Conservation (phyloP, 2,888 invertebrate genomes). For the Oasisia sp. region DNA sequence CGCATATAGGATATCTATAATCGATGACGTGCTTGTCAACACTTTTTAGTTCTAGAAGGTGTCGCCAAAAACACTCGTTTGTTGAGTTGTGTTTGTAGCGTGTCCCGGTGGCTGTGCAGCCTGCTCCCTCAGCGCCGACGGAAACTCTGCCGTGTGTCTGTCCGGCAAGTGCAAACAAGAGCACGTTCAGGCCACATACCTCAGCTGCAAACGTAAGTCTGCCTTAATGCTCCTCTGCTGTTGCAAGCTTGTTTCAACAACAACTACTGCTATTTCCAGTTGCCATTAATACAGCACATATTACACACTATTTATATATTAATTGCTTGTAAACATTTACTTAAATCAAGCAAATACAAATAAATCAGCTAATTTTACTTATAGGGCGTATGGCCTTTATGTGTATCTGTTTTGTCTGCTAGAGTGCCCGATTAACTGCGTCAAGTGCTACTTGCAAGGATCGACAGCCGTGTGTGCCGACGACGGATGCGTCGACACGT, state of each 20-base stretch:
- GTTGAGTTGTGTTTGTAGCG: conserved; percentile 20
- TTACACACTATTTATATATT: too few relatives aligned
- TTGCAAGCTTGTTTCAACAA: background rate
- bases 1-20: too few relatives aligned
- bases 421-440: conserved; percentile 14
- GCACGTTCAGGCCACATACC: conserved; percentile 26
- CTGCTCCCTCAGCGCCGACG: conserved; percentile 24
- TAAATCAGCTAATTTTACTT: background rate
- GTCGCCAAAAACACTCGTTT: background rate
- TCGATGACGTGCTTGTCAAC: too few relatives aligned
- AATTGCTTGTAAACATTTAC: background rate
- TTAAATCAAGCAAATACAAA: background rate
- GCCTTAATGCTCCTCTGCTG: background rate
- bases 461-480: background rate
- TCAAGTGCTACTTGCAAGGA: conserved; percentile 6
- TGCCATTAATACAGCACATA: too few relatives aligned
- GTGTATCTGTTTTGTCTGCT: background rate
- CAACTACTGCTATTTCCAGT: too few relatives aligned
- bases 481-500: background rate
- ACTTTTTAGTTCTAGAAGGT: background rate
- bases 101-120: conserved; percentile 36
- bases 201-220: conserved; percentile 32
- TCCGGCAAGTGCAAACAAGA: conserved; percentile 21
- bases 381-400: background rate
- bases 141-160: conserved; percentile 21